phyloP scores from a whole-genome alignment of 2,113 vertebrate species.

The Muntiacus reevesi region DNA sequence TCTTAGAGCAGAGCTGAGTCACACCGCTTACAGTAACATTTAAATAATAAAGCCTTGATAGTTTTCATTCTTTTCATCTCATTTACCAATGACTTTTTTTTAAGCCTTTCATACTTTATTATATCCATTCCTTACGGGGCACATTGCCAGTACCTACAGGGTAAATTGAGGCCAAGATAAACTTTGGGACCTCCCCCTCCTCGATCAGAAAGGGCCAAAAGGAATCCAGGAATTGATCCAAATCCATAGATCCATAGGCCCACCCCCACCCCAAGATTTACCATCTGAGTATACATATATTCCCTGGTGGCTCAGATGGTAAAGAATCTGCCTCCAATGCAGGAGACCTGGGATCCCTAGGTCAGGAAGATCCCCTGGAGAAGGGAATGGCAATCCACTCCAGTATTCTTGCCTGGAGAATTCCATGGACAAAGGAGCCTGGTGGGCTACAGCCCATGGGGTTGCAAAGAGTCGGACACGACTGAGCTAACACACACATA shows the following conservation, averaged over 20 bases:
- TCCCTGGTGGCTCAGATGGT: not conserved
- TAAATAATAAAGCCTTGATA: not conserved
- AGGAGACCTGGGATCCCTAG: not conserved
- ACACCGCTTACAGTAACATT: not conserved
- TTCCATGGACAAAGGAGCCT: not conserved
- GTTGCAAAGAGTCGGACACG: rapidly evolving
- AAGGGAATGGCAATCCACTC: not conserved
- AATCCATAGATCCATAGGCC: not conserved
- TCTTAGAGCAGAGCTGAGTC: not conserved
- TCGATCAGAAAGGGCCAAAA: not conserved
- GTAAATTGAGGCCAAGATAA: not conserved
- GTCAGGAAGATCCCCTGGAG: not conserved
- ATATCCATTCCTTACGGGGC: not conserved
- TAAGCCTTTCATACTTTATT: not conserved
- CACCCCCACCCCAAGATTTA: not conserved
- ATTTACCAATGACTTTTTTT: not conserved
- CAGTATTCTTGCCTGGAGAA: not conserved
- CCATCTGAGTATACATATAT: not conserved
- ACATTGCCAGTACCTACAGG: not conserved
- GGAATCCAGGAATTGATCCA: not conserved
- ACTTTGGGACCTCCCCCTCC: not conserved
- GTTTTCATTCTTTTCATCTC: not conserved
- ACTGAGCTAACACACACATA: not conserved
- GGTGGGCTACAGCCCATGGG: not conserved
- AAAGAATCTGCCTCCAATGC: not conserved